phyloP scores from a whole-genome alignment of 2,888 invertebrate species.

The Cheilosia vernalis region DNA sequence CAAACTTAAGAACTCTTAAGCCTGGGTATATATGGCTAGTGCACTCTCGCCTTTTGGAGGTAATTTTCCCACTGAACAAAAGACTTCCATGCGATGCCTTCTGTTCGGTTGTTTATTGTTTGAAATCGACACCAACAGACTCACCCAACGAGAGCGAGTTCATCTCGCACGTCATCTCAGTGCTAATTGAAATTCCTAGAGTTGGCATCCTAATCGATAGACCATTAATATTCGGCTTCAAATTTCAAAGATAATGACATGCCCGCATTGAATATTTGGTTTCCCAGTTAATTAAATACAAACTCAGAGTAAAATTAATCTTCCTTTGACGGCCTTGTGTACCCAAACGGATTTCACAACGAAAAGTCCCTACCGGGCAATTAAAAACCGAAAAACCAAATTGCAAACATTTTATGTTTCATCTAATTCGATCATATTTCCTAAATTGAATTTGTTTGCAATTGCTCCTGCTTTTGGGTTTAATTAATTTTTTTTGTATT shows the following conservation, averaged over 20 bases:
- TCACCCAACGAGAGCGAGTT: not conserved
- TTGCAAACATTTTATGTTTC: not conserved
- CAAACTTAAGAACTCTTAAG: too few relatives aligned
- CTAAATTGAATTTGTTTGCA: constrained; percentile 24
- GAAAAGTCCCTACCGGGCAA: constrained; percentile 9
- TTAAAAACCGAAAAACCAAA: not conserved
- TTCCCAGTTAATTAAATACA: constrained; percentile 15
- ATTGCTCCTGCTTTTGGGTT: constrained; percentile 3
- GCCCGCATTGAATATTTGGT: not conserved
- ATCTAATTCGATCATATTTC: constrained; percentile 40
- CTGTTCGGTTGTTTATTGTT: not conserved
- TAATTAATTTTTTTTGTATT: constrained; percentile 80
- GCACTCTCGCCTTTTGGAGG: too few relatives aligned
- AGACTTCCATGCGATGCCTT: too few relatives aligned
- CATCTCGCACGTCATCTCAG: not conserved
- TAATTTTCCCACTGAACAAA: too few relatives aligned
- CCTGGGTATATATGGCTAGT: too few relatives aligned
- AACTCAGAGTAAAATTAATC: not conserved
- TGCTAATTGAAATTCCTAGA: constrained; percentile 1
- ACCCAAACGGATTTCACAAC: not conserved
- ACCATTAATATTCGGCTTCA: not conserved
- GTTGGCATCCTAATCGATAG: not conserved
- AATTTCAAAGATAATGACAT: constrained; percentile 12
- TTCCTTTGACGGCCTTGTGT: not conserved
- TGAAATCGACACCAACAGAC: not conserved